A percentile compares a stretch with the other conserved stretches of the same genome.
Conservation (phyloP, 2,113 vertebrate genomes). For the Indri indri region DNA sequence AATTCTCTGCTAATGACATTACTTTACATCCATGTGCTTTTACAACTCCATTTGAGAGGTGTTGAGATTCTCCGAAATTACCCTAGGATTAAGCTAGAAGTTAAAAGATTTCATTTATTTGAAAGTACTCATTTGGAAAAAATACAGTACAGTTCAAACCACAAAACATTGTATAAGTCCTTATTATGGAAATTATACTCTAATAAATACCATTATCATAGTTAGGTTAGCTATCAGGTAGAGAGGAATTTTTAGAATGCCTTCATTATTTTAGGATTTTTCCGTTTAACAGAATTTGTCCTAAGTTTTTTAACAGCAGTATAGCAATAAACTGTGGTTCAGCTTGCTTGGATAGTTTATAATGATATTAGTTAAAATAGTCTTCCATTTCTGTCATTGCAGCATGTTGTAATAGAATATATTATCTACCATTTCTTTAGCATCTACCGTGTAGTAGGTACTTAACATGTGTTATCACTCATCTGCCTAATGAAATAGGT, state of each 20-base stretch:
- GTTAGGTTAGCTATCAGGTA: conserved; percentile 20
- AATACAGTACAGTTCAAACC: background rate
- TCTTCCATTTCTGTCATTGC: background rate
- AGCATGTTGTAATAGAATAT: background rate
- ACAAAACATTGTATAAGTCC: background rate
- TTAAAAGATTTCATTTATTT: conserved; percentile 34
- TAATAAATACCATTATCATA: conserved; percentile 15
- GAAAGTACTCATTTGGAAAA: background rate
- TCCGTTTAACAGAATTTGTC: conserved; percentile 12
- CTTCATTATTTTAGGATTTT: conserved; percentile 28
- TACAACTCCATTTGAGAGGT: background rate
- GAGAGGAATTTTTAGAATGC: conserved; percentile 18
- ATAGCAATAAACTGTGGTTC: background rate
- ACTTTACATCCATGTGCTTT: background rate
- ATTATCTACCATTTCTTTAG: conserved; percentile 18
- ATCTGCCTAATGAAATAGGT: background rate
- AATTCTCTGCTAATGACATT: background rate
- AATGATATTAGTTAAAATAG: conserved; percentile 26
- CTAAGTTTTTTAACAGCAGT: background rate
- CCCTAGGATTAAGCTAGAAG: background rate
- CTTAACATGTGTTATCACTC: background rate
- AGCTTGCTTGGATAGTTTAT: conserved; percentile 22
- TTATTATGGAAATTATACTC: conserved; percentile 26
- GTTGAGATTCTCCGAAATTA: conserved; percentile 40
- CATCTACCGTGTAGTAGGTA: background rate